Conservation (phyloP, 2,888 invertebrate species). For the Drosophila nr. medialis region DNA sequence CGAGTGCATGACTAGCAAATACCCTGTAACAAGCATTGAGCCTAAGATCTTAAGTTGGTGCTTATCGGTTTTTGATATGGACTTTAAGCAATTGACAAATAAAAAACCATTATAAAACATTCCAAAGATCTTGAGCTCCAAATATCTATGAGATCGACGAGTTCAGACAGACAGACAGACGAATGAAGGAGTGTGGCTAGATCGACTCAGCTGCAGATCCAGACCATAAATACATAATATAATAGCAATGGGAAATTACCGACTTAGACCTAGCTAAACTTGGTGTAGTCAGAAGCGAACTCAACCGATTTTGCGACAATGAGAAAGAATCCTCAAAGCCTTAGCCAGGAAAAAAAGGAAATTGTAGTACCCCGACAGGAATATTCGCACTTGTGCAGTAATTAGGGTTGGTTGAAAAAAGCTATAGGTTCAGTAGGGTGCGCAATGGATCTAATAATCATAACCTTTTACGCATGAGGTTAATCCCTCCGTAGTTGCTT, state of each 20-base stretch:
- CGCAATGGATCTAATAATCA: neutral
- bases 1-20: neutral
- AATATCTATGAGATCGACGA: neutral
- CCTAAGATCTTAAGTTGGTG: neutral
- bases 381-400: too few species aligned
- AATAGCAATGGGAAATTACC: neutral
- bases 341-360: neutral
- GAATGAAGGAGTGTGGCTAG: neutral
- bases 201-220: neutral
- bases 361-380: neutral
- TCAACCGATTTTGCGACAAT: neutral
- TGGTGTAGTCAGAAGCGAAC: neutral
- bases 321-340: neutral
- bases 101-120: neutral
- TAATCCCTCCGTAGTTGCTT: neutral
- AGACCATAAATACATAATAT: too few species aligned
- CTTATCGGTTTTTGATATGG: neutral
- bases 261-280: neutral
- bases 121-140: neutral
- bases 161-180: neutral
- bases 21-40: neutral
- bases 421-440: neutral
- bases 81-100: neutral
- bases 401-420: too few species aligned
- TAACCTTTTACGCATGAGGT: neutral